Percentiles rank a stretch among this genome's conserved stretches.
These are phyloP conservation scores for Bufotes viridis DNA, from an alignment of 2,797 vertebrate species.

Conservation along the genomic window DNA sequence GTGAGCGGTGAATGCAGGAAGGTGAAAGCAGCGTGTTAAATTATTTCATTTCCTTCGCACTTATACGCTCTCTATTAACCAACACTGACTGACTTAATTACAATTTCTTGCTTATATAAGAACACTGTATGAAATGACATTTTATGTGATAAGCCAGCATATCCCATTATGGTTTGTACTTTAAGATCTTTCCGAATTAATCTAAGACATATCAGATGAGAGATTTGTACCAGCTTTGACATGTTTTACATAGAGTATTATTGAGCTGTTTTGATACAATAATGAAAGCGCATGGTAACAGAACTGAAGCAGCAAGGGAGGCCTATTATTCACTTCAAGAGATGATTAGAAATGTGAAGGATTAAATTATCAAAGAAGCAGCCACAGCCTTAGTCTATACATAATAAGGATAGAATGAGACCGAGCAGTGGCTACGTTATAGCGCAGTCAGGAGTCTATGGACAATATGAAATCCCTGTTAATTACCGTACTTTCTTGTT, in stretches of 20 bases:
- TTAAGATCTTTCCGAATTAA: background rate
- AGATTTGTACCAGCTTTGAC: background rate
- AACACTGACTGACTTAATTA: conserved; percentile 4
- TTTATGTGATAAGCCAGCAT: conserved; percentile 18
- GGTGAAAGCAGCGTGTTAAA: background rate
- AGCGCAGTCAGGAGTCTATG: background rate
- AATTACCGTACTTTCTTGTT: background rate
- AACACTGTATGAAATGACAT: conserved; percentile 24
- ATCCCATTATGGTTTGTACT: conserved; percentile 25
- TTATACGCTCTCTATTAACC: background rate
- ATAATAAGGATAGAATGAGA: background rate
- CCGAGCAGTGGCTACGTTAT: background rate
- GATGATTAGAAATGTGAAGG: conserved; percentile 17
- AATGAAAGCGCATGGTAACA: conserved; percentile 17
- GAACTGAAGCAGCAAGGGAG: conserved; percentile 9
- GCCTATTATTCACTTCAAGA: conserved; percentile 1
- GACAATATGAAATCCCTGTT: background rate
- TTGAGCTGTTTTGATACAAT: conserved; percentile 17
- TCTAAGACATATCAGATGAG: conserved; percentile 23
- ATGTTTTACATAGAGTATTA: conserved; percentile 26
- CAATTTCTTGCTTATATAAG: background rate
- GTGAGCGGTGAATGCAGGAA: background rate
- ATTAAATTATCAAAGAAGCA: conserved; percentile 11
- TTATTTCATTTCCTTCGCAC: background rate
- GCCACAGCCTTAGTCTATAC: background rate